These are phyloP conservation scores for Cyanistes caeruleus DNA, from an alignment of 2,113 vertebrate species.

Conservation along the genomic window DNA sequence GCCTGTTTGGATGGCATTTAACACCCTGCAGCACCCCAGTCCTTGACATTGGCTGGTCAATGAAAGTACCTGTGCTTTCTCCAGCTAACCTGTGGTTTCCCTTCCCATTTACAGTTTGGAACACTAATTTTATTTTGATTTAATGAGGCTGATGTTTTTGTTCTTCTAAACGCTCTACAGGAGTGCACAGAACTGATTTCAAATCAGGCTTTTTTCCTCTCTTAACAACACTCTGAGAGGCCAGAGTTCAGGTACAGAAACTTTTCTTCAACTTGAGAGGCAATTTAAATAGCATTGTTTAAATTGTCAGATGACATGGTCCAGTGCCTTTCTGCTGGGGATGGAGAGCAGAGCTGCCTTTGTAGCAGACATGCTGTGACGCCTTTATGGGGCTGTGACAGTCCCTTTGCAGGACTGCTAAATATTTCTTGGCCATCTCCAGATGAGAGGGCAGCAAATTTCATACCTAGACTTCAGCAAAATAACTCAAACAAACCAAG, in stretches of 20 bases:
- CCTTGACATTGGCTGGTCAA: not conserved
- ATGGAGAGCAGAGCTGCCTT: not conserved
- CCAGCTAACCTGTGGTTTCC: not conserved
- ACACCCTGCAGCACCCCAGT: not conserved
- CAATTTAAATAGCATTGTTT: slow-evolving; percentile 11
- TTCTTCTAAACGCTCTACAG: slow-evolving; percentile 1
- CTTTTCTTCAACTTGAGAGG: slow-evolving; percentile 2
- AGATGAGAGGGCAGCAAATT: not conserved
- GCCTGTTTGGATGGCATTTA: not conserved
- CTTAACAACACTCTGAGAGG: not conserved
- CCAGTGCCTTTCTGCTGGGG: not conserved
- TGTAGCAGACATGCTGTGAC: not conserved
- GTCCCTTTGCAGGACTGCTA: not conserved
- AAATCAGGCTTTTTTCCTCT: not conserved
- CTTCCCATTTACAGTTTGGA: not conserved
- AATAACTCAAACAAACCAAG: not conserved
- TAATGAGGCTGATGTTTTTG: not conserved
- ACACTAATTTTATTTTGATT: not conserved
- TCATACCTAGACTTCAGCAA: not conserved
- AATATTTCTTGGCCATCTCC: not conserved
- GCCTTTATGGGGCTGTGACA: not conserved
- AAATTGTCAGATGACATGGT: not conserved
- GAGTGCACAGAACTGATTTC: not conserved
- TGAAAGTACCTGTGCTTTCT: not conserved
- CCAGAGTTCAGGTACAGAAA: slow-evolving; percentile 27